Evolutionary conservation across 1,140 invertebrate species (phyloP).

Genomic region (Drosophila sucinea): DNA sequence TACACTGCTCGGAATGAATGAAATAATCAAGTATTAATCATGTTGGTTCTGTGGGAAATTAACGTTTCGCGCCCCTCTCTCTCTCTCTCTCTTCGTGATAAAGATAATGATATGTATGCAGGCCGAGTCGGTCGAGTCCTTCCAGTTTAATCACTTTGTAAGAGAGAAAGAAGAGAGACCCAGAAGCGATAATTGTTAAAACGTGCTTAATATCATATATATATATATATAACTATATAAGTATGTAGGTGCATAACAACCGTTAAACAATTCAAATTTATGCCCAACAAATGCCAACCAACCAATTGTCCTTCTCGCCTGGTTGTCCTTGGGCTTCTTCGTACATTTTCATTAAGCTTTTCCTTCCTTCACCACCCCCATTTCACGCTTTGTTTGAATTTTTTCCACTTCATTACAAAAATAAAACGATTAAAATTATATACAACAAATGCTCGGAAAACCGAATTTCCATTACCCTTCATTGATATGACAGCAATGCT

Average conservation of each 20-base stretch:
- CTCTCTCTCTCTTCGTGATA: neutral
- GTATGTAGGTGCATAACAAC: neutral
- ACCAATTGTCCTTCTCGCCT: conserved; percentile 17
- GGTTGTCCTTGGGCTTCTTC: too few species aligned
- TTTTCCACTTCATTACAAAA: conserved; percentile 56
- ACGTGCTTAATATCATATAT: neutral
- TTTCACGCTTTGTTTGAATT: conserved; percentile 7
- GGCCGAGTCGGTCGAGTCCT: neutral
- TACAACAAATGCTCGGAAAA: neutral
- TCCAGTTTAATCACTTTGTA: conserved; percentile 5
- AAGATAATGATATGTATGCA: conserved; percentile 9
- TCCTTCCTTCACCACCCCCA: neutral
- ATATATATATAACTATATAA: neutral
- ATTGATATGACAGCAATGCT: neutral
- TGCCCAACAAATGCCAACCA: conserved; percentile 29
- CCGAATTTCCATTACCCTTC: neutral
- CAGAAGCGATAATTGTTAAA: conserved; percentile 4
- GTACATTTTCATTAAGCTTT: conserved; percentile 17
- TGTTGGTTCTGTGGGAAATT: conserved; percentile 8
- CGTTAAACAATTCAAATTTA: conserved; percentile 6
- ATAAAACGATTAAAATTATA: conserved; percentile 2
- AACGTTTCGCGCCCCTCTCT: neutral
- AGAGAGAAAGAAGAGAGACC: neutral
- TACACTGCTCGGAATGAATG: neutral
- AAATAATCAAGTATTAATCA: conserved; percentile 12